Evolutionary conservation across 2,113 vertebrate species (phyloP), one percentile per base, ranked within the genome.

Genomic region (Porphyrio hochstetteri): DNA sequence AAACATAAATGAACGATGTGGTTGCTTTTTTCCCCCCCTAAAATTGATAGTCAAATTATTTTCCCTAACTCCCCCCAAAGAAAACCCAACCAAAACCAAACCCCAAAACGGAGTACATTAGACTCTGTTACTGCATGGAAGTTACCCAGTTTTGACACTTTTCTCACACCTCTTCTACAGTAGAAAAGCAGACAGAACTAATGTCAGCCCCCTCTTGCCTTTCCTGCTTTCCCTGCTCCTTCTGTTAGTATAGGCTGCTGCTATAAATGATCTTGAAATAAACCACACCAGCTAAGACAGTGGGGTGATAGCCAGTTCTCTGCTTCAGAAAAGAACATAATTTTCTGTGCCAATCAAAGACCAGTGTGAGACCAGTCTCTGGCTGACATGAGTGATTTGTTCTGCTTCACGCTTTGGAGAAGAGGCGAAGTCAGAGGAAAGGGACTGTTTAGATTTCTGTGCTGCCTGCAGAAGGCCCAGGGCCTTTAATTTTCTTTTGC

Each of bases 61-160:
- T 76, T 27, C 16, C 3, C 10, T 44, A 44, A 16, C 42, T 16
- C 16, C 42, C 42, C 42, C 40, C 42, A 44, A 44, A 44, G 6
- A 44, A 44, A 44, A 17, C 6, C 42, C 42, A 16, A 42, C 14
- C 42, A 46, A 46, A 46, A 46, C 46, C 46, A 48, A 46, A 46
- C 38, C 38, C 38, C 38, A 40, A 9, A 40, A 40, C 38, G 16
- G 18, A 53, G 11, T 50, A 5, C 35, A 21, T 14, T 29, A 74
- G 38, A 36, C 33, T 38, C 33, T 38, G 6, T 16, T 76, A 25
- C 7, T 71, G 36, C 38, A 16, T 60, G 27, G 20, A 86, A 81
- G 15, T 36, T 59, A 48, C 3, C 10, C 0, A 0, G 23, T 81
- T 46, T 64, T 40, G 33, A 52, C 2, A 13, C 14, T 28, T 28